Conservation (phyloP, 1,140 invertebrate species). For the Lordiphosa clarofinis region DNA sequence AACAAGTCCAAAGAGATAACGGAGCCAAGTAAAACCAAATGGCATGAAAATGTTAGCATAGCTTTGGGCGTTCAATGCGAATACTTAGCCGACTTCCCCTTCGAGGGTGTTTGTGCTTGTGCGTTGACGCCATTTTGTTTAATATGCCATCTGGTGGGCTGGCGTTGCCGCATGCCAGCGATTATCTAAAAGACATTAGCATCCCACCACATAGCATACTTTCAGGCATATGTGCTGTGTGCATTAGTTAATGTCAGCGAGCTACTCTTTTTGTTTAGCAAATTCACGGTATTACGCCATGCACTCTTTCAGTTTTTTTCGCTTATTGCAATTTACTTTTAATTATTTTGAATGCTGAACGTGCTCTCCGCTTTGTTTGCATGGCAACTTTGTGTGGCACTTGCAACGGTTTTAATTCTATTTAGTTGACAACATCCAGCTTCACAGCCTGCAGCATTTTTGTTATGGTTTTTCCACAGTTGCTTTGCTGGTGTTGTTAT, state of each 20-base stretch:
- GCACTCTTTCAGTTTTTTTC: neutral
- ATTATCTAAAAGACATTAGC: slow-evolving; percentile 61
- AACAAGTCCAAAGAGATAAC: slow-evolving; percentile 30
- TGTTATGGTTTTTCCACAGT: neutral
- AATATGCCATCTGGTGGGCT: slow-evolving; percentile 41
- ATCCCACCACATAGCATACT: slow-evolving; percentile 14
- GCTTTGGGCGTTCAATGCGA: slow-evolving; percentile 33
- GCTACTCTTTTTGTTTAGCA: slow-evolving; percentile 29
- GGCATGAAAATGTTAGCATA: slow-evolving; percentile 51
- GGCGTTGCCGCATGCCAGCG: slow-evolving; percentile 33
- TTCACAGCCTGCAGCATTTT: neutral
- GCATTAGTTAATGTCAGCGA: slow-evolving; percentile 15
- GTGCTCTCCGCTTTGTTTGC: neutral
- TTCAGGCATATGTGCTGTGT: neutral
- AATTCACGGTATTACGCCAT: slow-evolving; percentile 19
- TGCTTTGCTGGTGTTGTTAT: neutral
- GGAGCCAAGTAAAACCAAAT: slow-evolving; percentile 50
- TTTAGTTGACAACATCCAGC: slow-evolving; percentile 13
- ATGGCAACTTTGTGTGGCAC: too few relatives aligned
- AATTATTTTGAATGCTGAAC: slow-evolving; percentile 19
- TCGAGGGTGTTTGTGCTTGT: slow-evolving; percentile 7
- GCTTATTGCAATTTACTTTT: slow-evolving; percentile 9
- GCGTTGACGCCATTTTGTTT: slow-evolving; percentile 41
- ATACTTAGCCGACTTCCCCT: slow-evolving; percentile 26
- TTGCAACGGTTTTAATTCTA: slow-evolving; percentile 17